A percentile compares a stretch with the other conserved stretches of the same genome.
These are phyloP conservation scores for Lampris incognitus DNA, from an alignment of 2,113 vertebrate species.

Conservation along the genomic window DNA sequence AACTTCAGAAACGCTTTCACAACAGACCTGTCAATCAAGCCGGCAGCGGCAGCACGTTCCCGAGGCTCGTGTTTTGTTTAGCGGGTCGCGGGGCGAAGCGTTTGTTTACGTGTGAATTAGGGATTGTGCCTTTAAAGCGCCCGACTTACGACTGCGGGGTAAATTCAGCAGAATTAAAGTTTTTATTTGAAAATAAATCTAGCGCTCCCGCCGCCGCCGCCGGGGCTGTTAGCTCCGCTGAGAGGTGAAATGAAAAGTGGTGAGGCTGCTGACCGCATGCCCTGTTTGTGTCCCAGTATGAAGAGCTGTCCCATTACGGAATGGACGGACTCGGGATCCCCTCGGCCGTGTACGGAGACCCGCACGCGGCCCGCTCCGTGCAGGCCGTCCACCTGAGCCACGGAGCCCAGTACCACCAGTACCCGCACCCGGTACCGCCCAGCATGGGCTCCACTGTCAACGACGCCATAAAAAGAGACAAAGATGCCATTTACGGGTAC, in stretches of 20 bases:
- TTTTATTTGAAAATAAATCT: too few species aligned
- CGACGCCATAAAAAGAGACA: conserved; percentile 93
- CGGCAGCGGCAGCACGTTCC: too few species aligned
- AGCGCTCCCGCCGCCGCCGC: too few species aligned
- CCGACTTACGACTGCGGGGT: too few species aligned
- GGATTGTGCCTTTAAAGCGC: too few species aligned
- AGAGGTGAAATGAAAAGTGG: background rate
- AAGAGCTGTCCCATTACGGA: conserved; percentile 92
- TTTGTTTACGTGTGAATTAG: too few species aligned
- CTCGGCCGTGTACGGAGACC: conserved; percentile 90
- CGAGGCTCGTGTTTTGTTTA: too few species aligned
- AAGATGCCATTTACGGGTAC: conserved; percentile 97
- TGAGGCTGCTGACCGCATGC: background rate
- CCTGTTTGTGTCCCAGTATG: conserved; percentile 85
- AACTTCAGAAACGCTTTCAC: too few species aligned
- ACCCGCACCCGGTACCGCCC: conserved; percentile 85
- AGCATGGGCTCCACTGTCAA: conserved; percentile 89
- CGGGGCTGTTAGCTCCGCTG: too few species aligned
- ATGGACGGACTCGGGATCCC: conserved; percentile 92
- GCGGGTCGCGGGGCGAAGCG: too few species aligned
- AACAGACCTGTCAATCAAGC: too few species aligned
- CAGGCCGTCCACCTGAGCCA: conserved; percentile 91
- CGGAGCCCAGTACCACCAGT: conserved; percentile 89
- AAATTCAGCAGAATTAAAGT: too few species aligned
- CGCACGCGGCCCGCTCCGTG: conserved; percentile 89